Percentiles rank a stretch among this genome's conserved stretches.
phyloP scores from a whole-genome alignment of 2,113 vertebrate genomes.

The Istiophorus platypterus region DNA sequence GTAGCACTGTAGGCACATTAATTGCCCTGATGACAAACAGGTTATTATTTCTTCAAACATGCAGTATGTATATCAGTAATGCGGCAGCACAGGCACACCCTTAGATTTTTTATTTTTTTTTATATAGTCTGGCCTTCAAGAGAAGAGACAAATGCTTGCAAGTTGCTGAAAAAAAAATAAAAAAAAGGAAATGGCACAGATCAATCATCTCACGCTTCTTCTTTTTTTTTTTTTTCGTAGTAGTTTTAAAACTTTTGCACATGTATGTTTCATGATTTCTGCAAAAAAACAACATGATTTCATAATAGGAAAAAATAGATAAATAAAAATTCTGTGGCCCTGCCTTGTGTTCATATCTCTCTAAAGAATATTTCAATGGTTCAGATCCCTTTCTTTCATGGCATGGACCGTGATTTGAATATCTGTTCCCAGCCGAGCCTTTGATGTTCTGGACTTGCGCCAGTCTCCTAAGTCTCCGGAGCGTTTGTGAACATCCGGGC shows the following conservation, averaged over 20 bases:
- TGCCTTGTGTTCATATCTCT: conserved; percentile 15
- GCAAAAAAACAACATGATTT: background rate
- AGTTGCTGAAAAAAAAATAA: no score
- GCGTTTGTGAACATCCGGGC: conserved; percentile 48
- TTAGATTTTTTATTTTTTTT: no score
- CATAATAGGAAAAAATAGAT: background rate
- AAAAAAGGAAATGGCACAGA: no score
- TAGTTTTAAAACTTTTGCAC: background rate
- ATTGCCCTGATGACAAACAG: no score
- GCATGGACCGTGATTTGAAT: conserved; percentile 56
- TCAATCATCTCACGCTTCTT: no score
- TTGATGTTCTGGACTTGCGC: conserved; percentile 65
- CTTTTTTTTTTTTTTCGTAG: no score
- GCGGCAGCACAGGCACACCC: background rate
- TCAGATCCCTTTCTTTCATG: conserved; percentile 33
- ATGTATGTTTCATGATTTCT: background rate
- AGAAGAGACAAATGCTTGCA: background rate
- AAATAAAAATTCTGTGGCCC: background rate
- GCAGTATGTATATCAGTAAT: background rate
- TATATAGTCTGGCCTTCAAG: background rate
- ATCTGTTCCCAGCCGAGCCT: conserved; percentile 51
- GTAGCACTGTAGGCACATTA: no score
- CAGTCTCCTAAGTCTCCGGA: conserved; percentile 61
- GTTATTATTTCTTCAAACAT: background rate
- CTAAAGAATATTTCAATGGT: conserved; percentile 23